A percentile compares a stretch with the other conserved stretches of the same genome.
Conservation (phyloP, 2,888 invertebrate genomes). For the Catonia carolina region DNA sequence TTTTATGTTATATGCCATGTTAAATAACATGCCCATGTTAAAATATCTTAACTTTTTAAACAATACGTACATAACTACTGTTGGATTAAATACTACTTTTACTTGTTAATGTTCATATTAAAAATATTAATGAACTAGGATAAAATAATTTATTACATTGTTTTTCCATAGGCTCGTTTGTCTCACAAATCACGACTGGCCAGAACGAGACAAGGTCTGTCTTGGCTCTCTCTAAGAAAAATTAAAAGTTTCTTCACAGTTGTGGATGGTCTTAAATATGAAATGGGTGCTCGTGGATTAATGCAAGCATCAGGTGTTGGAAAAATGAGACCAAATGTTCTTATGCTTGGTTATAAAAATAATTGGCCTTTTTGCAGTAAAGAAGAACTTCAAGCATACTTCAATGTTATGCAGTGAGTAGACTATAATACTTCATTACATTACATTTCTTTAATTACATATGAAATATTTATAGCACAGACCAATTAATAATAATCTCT, state of each 20-base stretch:
- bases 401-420: conserved; percentile 91
- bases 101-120: no score
- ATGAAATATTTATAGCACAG: not conserved
- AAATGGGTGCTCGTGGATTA: conserved; percentile 72
- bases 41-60: no score
- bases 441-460: not conserved
- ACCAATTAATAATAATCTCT: not conserved
- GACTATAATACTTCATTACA: not conserved
- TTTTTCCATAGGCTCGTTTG: conserved; percentile 45
- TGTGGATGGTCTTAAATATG: conserved; percentile 69
- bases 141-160: no score
- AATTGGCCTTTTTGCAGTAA: conserved; percentile 81
- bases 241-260: conserved; percentile 88
- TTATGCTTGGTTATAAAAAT: conserved; percentile 89
- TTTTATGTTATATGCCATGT: no score
- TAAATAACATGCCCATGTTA: no score
- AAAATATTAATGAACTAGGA: no score
- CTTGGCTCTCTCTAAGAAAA: conserved; percentile 72
- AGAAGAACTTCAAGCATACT: conserved; percentile 77
- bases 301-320: conserved; percentile 90
- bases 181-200: conserved; percentile 62
- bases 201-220: conserved; percentile 61
- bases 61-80: no score
- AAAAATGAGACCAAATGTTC: conserved; percentile 87
- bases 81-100: no score